Evolutionary conservation across 1,140 invertebrate species (phyloP).

Genomic region (Dreissena rostriformis): DNA sequence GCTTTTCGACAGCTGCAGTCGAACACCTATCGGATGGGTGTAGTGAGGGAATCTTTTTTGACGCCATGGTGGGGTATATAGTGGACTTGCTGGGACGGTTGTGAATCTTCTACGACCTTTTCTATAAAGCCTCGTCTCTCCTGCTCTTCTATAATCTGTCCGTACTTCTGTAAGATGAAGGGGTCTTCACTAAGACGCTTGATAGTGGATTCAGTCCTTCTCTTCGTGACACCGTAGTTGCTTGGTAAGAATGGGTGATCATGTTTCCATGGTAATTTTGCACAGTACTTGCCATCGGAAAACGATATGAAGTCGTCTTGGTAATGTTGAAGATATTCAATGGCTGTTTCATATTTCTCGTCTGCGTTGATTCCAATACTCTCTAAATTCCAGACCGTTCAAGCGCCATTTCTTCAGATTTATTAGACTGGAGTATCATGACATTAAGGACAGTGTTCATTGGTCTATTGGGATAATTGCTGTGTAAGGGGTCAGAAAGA

Average conservation of each 20-base stretch:
- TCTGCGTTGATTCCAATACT: background rate
- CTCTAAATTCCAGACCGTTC: background rate
- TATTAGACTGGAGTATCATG: background rate
- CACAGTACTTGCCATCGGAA: constrained; percentile 14
- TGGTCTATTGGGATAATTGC: background rate
- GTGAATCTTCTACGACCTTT: background rate
- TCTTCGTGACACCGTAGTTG: constrained; percentile 9
- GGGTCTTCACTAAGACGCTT: constrained; percentile 10
- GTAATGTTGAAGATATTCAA: constrained; percentile 1
- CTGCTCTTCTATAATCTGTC: constrained; percentile 29
- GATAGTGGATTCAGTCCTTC: constrained; percentile 6
- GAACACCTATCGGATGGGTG: background rate
- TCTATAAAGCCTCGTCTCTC: constrained; percentile 17
- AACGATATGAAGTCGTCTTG: constrained; percentile 1
- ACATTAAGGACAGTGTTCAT: background rate
- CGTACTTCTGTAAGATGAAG: constrained; percentile 7
- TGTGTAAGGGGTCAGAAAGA: background rate
- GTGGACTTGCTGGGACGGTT: background rate
- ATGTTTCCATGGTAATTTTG: constrained; percentile 28
- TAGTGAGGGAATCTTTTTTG: constrained; percentile 19
- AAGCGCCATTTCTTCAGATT: background rate
- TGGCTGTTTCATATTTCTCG: background rate
- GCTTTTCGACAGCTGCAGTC: background rate
- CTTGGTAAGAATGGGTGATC: constrained; percentile 18
- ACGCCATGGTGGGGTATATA: constrained; percentile 30